phyloP scores from a whole-genome alignment of 2,797 vertebrate genomes.

The Lacerta viridis region DNA sequence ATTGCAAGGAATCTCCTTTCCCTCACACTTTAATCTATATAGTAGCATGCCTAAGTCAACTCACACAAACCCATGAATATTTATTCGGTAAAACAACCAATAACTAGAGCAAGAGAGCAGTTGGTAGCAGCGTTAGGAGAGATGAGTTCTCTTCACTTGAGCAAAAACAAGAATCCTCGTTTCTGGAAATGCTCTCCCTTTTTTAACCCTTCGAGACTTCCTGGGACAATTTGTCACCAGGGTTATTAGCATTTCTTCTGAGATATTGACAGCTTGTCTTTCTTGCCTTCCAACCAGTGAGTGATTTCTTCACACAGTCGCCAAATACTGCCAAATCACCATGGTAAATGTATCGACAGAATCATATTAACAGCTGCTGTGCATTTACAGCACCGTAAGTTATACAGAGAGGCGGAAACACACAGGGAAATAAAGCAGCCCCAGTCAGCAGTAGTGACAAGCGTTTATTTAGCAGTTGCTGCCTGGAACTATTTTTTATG shows the following conservation, averaged over 20 bases:
- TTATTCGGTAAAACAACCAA: conserved; percentile 70
- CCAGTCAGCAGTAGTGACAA: conserved; percentile 81
- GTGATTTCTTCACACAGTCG: conserved; percentile 89
- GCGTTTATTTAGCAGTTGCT: conserved; percentile 82
- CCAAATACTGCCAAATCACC: conserved; percentile 87
- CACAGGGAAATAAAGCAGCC: conserved; percentile 80
- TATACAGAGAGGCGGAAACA: conserved; percentile 80
- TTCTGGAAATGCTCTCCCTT: conserved; percentile 74
- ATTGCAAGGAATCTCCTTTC: background rate
- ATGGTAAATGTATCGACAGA: conserved; percentile 90
- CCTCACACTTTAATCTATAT: conserved; percentile 63
- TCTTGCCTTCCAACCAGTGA: conserved; percentile 84
- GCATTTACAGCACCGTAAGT: conserved; percentile 84
- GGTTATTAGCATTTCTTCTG: conserved; percentile 93
- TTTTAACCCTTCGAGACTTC: conserved; percentile 84
- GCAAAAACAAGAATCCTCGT: conserved; percentile 66
- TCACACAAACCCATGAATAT: conserved; percentile 75
- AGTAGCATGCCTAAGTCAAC: conserved; percentile 65
- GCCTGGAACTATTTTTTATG: conserved; percentile 77
- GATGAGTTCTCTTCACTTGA: conserved; percentile 77
- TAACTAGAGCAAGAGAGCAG: conserved; percentile 68
- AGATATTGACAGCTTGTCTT: conserved; percentile 90
- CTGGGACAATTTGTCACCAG: conserved; percentile 82
- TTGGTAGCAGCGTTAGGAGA: conserved; percentile 69
- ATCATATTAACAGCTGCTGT: conserved; percentile 90